Evolutionary conservation across 2,888 invertebrate genomes (phyloP), one percentile per base, ranked within the genome.

Genomic region (Mellilla xanthometata): DNA sequence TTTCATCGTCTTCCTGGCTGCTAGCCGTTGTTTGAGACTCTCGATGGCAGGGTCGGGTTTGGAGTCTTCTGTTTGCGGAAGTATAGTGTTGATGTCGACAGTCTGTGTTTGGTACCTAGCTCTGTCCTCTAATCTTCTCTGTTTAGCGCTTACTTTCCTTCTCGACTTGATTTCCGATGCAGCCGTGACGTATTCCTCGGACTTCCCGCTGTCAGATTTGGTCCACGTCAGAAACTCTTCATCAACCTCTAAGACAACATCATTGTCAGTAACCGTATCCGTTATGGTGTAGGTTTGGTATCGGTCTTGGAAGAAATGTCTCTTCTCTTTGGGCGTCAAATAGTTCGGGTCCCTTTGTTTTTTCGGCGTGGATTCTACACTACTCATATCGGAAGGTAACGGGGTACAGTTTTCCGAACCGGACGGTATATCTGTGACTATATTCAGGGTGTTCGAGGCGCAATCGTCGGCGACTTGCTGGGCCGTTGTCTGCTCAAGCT

Each of bases 281-380:
- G 93, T 93, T 27, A 96, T 95, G 0, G 95, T 96, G 68, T 96
- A 96, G 0, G 96, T 96, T 71, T 94, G 94, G 70, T 93, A 96
- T 49, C 96, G 92, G 61, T 96, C 95, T 68, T 95, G 95, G 1
- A 94, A 92, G 24, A 94, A 76, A 56, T 92, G 93, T 27, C 96
- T 86, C 65, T 94, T 94, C 68, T 96, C 95, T 74, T 95, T 96
- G 0, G 95, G 95, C 0, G 95, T 96, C 46, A 95, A 67, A 36
- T 83, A 88, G 29, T 82, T 76, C 1, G 80, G 68, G 58, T 83
- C 83, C 39, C 84, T 76, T 15, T 89, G 90, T 62, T 91, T 93
- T 56, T 93, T 94, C 0, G 95, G 95, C 0, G 95, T 95, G 0
- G 94, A 93, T 61, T 95, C 95, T 0, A 93, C 92, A 34, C 95